Evolutionary conservation across 2,797 vertebrate genomes (phyloP), one percentile per base, ranked within the genome.

Genomic region (Centropyge bicolor): DNA sequence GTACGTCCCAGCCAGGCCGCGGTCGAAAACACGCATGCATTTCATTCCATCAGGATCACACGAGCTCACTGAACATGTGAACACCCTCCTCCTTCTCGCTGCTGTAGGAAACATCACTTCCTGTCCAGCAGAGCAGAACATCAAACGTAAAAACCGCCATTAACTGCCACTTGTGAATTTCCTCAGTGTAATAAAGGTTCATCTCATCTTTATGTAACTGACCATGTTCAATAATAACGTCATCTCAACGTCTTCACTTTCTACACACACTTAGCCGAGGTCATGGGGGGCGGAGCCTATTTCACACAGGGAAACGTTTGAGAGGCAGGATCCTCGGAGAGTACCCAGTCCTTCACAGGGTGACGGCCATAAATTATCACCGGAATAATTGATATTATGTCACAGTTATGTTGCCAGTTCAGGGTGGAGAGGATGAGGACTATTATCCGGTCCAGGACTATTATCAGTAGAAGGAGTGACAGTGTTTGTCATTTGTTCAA

Each of bases 181-280:
- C n/a, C n/a, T n/a, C n/a, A n/a, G n/a, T n/a, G n/a, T n/a, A n/a
- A 31, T 31, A 31, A 31, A 2, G 27, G 27, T 31, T 4, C 2
- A 31, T 31, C 27, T 31, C 4, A 31, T 31, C 27, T 31, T 31
- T 31, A 31, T 31, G 2, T 31, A 31, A 31, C 27, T 31, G n/a
- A n/a, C n/a, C n/a, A 45, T 62, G 60, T 77, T 70, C 54, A 74
- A 22, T 71, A 61, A 49, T 70, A 22, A 63, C 65, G 52, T 14
- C 27, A 63, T 65, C 31, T 75, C 48, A 27, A 17, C n/a, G 38
- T 20, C 40, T 66, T 57, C 35, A 24, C 60, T 76, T 36, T 6
- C 38, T 43, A 1, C 9, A 17, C 13, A 35, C 48, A 51, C 65
- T 78, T 14, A 78, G n/a, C 4, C 60, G 69, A 77, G 67, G 76